Conservation (phyloP, 2,888 invertebrate species). For the Himalopsyche anomala region DNA sequence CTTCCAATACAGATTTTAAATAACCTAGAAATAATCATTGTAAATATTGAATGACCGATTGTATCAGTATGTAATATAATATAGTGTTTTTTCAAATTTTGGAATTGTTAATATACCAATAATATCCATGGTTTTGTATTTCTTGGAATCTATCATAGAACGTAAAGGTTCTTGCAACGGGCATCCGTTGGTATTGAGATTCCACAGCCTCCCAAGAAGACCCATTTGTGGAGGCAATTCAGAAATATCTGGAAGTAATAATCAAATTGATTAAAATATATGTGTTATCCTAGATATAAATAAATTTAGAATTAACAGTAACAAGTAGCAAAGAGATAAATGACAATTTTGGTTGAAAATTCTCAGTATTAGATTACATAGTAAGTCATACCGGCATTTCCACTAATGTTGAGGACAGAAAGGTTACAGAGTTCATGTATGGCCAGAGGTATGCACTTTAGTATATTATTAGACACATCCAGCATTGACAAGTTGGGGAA, state of each 20-base stretch:
- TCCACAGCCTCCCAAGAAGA: conserved; percentile 95
- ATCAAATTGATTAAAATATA: not conserved
- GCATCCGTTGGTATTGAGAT: conserved; percentile 94
- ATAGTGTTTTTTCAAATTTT: not conserved
- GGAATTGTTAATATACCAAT: conserved; percentile 77
- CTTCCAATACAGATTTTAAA: conserved; percentile 89
- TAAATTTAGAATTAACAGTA: not conserved
- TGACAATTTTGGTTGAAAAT: not conserved
- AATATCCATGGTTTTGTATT: conserved; percentile 96
- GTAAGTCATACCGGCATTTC: conserved; percentile 80
- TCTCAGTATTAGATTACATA: not conserved
- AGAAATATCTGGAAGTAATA: conserved; percentile 80
- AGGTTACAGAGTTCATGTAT: conserved; percentile 91
- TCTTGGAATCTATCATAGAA: conserved; percentile 93
- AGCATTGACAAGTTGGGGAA: conserved; percentile 97
- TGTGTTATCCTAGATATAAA: not conserved
- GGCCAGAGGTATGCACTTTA: conserved; percentile 85
- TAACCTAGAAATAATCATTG: conserved; percentile 75
- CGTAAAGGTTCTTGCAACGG: conserved; percentile 90
- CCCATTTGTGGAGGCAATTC: conserved; percentile 98
- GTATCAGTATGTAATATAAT: not conserved
- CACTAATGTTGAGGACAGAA: conserved; percentile 95
- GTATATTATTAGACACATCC: conserved; percentile 92
- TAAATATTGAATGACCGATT: not conserved
- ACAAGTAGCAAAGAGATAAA: too few species aligned